Conservation (phyloP, 2,888 invertebrate genomes). For the Empis stercorea region DNA sequence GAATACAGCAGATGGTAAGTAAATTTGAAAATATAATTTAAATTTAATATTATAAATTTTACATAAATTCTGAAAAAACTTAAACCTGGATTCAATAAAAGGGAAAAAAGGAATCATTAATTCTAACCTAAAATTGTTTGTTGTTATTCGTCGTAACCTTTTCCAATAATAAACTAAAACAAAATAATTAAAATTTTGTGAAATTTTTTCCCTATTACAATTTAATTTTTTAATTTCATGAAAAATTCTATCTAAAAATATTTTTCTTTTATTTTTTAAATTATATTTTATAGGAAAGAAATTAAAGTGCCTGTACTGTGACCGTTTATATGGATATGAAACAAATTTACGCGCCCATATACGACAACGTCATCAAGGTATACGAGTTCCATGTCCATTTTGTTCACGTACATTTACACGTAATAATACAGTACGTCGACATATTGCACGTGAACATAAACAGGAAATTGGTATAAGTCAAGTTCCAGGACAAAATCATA, state of each 20-base stretch:
- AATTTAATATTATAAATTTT: not conserved
- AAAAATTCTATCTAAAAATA: no score
- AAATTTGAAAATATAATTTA: conserved; percentile 9
- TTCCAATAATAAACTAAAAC: no score
- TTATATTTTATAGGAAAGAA: conserved; percentile 61
- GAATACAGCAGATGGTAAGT: conserved; percentile 72
- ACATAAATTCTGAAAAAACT: no score
- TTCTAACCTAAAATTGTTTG: no score
- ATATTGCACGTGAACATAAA: conserved; percentile 83
- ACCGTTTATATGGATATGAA: conserved; percentile 83
- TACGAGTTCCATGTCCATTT: conserved; percentile 81
- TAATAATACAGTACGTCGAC: conserved; percentile 82
- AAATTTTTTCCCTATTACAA: no score
- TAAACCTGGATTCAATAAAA: no score
- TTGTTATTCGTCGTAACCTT: no score
- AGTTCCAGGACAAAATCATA: conserved; percentile 28
- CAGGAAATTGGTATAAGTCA: conserved; percentile 38
- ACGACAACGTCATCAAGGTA: conserved; percentile 82
- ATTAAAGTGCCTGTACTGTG: conserved; percentile 85
- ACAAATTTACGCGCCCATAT: conserved; percentile 85
- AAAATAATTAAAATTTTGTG: no score
- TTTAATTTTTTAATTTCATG: no score
- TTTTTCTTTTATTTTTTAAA: not conserved
- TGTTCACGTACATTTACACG: conserved; percentile 83
- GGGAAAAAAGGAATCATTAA: no score